Base-by-base conservation (phyloP, 2,797 vertebrate species). In the Urocyon cinereoargenteus region DNA sequence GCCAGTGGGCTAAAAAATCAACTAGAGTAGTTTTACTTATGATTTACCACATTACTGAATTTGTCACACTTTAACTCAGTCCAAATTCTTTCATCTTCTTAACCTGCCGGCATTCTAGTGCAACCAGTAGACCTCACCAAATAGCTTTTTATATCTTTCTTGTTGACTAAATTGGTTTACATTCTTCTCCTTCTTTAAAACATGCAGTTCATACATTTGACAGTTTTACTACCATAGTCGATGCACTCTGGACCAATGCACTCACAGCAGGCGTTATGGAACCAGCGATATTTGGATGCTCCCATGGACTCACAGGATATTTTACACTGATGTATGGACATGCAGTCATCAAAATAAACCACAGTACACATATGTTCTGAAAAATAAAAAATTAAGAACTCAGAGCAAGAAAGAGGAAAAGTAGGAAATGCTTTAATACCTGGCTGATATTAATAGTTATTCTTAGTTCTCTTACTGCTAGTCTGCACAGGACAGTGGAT, bases 251-350 rank as follows among this genome's bases (percentile, higher is more conserved):
- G 99, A 4, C 99, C 99, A 12, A 99, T 99, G 95, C 99, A 99
- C 98, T 99, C 99, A 21, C 99, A 99, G 99, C 99, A 99, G 91
- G 99, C 99, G 51, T 99, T 99, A 98, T 99, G 99, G 97, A 99
- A 99, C 99, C 99, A 99, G 94, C 99, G 99, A 98, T 99, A 99
- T 96, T 99, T 99, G 91, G 99, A 99, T 18, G 99, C 99, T 70
- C 99, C 99, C 99, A 99, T 99, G 86, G 99, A 99, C 98, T 99
- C 99, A 0, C 99, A 99, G 98, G 99, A 99, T 96, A 99, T 99
- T 98, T 99, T 99, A 98, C 99, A 99, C 98, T 99, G 99, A 97
- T 99, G 99, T 98, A 99, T 99, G 78, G 99, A 99, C 99, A 99
- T 99, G 97, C 99, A 99, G 99, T 99, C 99, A 70, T 99, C 99